Base-by-base conservation (phyloP, 2,113 vertebrate species). In the Petromus typicus region DNA sequence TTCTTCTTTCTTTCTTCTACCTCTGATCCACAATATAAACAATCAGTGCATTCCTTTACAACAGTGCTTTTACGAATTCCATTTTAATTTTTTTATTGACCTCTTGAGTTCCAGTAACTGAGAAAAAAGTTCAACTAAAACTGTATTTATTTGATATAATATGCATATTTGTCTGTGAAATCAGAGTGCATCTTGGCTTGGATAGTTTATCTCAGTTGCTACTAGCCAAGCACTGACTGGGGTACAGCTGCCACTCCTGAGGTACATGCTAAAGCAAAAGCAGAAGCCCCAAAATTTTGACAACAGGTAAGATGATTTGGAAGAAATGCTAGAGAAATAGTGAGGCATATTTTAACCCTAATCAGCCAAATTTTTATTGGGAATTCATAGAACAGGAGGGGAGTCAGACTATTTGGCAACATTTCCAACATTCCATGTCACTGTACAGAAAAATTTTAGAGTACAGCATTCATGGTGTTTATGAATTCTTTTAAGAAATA, bases 91-190 rank as follows among this genome's bases (percentile, higher is more conserved):
- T 69, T 82, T 5, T 86, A 45, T 20, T 2, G 30, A 87, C 90
- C 43, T 75, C 37, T 67, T 83, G 56, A 93, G 82, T 92, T 71
- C 91, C 43, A 94, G 32, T 78, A 92, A 79, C 57, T 79, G 30
- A 82, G 67, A 66, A 79, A 75, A 20, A 84, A 57, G 37, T 78
- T 63, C 71, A 59, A 63, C 63, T 23, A 90, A 71, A 69, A n/a
- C 9, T 12, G 64, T 83, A 93, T 81, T 83, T 81, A 40, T 69
- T 56, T 61, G 37, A 89, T 63, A 51, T 57, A 92, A 90, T 61
- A 84, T 84, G 7, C 5, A 43, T 79, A 51, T 69, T 88, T 94
- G 17, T 79, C 66, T 76, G 54, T 59, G 56, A 90, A 92, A 90
- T 93, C 25, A 84, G 69, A 71, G 34, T 87, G 12, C 84, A 27